Conservation (phyloP, 2,888 invertebrate species). For the Brachylomia viminalis region DNA sequence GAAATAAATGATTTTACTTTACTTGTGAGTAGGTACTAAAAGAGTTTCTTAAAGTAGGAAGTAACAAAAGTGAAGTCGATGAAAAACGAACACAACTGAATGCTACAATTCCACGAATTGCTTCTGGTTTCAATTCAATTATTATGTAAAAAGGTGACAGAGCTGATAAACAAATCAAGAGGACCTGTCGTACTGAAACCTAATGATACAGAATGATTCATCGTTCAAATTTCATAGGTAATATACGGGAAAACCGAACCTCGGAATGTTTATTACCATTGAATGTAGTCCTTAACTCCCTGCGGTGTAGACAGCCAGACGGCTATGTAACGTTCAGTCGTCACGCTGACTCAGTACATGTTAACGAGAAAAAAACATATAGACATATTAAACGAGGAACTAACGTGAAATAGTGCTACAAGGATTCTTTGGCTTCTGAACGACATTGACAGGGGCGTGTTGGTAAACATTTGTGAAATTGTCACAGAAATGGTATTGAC, state of each 20-base stretch:
- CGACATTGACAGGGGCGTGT: not conserved
- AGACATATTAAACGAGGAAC: not conserved
- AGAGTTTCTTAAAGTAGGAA: not conserved
- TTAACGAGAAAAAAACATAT: constrained; percentile 15
- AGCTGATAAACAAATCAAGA: not conserved
- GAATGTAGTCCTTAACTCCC: constrained; percentile 6
- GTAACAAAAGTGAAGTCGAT: not conserved
- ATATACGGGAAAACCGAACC: not conserved
- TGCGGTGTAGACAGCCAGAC: not conserved
- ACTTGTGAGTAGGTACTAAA: not conserved
- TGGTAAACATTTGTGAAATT: not conserved
- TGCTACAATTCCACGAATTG: not conserved
- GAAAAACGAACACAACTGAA: constrained; percentile 1
- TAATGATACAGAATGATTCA: constrained; percentile 11
- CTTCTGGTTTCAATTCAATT: not conserved
- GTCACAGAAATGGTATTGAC: not conserved
- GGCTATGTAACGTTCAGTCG: not conserved
- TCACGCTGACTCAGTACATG: constrained; percentile 33
- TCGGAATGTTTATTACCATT: not conserved
- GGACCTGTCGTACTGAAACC: not conserved
- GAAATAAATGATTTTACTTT: not conserved
- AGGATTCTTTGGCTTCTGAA: not conserved
- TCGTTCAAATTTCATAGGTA: not conserved
- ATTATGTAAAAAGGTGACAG: not conserved
- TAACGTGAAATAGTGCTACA: not conserved